Base-by-base conservation (phyloP, 2,797 vertebrate species). In the Tangara arthus region DNA sequence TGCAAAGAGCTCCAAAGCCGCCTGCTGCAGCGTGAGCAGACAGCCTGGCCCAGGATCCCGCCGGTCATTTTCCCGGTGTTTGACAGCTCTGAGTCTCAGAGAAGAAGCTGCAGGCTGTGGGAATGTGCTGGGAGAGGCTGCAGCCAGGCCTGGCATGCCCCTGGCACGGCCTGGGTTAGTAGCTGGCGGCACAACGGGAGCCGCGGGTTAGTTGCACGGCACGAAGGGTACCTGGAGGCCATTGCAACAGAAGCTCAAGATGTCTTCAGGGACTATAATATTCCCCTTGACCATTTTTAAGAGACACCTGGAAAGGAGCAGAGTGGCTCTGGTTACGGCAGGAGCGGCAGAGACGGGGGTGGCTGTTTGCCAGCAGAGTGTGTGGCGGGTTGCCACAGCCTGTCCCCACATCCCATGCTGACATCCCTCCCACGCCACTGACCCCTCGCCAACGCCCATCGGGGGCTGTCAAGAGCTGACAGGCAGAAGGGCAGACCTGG, bases 221-320 rank as follows among this genome's bases (percentile, higher is more conserved):
- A 87, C 3, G 3, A 14, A 60, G 57, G 71, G 55, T 94, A 93
- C 92, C 91, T 96, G 94, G 72, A 93, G 82, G 72, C 93, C 94
- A 94, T 90, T 91, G 94, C 90, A 95, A 95, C 87, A 94, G 95
- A 94, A 94, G 87, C 8, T 87, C 87, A 96, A 90, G 91, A 96
- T 92, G 47, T 96, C 89, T 90, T 94, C 93, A 41, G 95, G 87
- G 65, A 34, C 65, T 90, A 92, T 50, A 87, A 79, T 35, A 80
- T 65, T 92, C 80, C 17, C 95, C 61, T 96, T 93, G 78, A 96
- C 92, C 90, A 92, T 94, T 89, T 96, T 94, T 88, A 96, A 90
- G 57, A 95, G 90, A 82, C 84, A 82, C 89, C 95, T 96, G 70
- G 86, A 92, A 95, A 94, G 82, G 75, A 92, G 89, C 89, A 96